Percentiles rank a stretch among this genome's conserved stretches.
Conservation (phyloP, 2,888 invertebrate genomes). For the Rotaria socialis region DNA sequence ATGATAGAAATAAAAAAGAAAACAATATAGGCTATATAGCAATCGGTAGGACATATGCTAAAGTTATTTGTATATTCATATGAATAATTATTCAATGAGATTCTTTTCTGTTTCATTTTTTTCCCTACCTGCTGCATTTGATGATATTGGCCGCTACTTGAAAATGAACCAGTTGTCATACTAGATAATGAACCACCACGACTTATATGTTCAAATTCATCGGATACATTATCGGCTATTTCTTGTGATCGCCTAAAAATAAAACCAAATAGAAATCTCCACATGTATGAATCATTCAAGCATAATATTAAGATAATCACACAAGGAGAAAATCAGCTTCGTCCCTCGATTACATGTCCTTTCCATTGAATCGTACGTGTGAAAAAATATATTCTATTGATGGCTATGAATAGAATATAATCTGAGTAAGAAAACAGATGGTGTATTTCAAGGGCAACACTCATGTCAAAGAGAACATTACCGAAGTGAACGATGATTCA, state of each 20-base stretch:
- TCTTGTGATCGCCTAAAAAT: conserved; percentile 2
- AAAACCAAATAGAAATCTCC: too few relatives aligned
- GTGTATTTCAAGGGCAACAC: too few relatives aligned
- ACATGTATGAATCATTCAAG: too few relatives aligned
- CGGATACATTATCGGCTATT: not conserved
- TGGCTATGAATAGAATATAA: too few relatives aligned
- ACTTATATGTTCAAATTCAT: conserved; percentile 24
- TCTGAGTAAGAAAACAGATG: too few relatives aligned
- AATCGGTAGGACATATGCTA: not conserved
- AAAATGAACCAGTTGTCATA: conserved; percentile 27
- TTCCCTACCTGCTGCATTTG: not conserved
- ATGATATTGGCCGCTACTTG: conserved; percentile 9
- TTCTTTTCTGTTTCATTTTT: not conserved
- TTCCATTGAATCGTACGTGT: too few relatives aligned
- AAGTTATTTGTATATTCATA: not conserved
- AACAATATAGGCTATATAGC: not conserved
- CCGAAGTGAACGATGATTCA: too few relatives aligned
- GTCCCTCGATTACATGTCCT: too few relatives aligned
- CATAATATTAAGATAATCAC: too few relatives aligned
- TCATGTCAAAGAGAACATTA: too few relatives aligned
- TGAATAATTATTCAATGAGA: not conserved
- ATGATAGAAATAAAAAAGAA: not conserved
- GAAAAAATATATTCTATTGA: too few relatives aligned
- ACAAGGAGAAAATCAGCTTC: too few relatives aligned
- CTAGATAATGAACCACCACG: conserved; percentile 28